Base-by-base conservation (phyloP, 2,888 invertebrate species). In the Dicyrtomina minuta region DNA sequence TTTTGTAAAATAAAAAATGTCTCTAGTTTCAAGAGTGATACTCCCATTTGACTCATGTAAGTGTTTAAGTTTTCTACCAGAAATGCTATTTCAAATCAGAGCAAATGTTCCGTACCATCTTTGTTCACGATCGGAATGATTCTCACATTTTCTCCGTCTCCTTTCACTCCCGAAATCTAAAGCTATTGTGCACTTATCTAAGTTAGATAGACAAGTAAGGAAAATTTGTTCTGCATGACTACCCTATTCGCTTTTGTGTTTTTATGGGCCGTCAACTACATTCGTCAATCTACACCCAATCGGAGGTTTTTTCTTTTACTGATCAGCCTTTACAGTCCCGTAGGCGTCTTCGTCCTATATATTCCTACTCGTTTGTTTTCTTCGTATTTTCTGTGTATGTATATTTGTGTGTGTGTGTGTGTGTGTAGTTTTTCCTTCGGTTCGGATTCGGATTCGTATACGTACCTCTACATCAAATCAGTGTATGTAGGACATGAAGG, bases 191-290 rank as follows among this genome's bases (percentile, higher is more conserved):
- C 33, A 33, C 33, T 33, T 33, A 33, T 33, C 33, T 33, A 33
- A 8, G 33, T 33, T 33, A 33, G 33, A 33, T 33, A 33, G 33
- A 33, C 33, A 33, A 33, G 33, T 33, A 33, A 33, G 33, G 33
- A 33, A 33, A 33, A 8, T 33, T 33, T 5, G 33, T 33, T 33
- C 33, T 33, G 33, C 33, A 33, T 33, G 33, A 33, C 33, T 33
- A 33, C 51, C 53, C 22, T 39, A 17, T 53, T 53, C 49, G 8
- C 51, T 26, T 39, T 15, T 8, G 27, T 39, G n/a, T 22, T 53
- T 64, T 39, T 41, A 64, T 39, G 64, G 64, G 51, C 53, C 64
- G 64, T 51, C 64, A 64, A 64, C 33, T 39, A n/a, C 53, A 53
- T 51, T 64, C 51, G 17, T 17, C 10, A 27, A 8, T 12, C 33